Base-by-base conservation (phyloP, 2,888 invertebrate species). In the Trachelus troglodyta region DNA sequence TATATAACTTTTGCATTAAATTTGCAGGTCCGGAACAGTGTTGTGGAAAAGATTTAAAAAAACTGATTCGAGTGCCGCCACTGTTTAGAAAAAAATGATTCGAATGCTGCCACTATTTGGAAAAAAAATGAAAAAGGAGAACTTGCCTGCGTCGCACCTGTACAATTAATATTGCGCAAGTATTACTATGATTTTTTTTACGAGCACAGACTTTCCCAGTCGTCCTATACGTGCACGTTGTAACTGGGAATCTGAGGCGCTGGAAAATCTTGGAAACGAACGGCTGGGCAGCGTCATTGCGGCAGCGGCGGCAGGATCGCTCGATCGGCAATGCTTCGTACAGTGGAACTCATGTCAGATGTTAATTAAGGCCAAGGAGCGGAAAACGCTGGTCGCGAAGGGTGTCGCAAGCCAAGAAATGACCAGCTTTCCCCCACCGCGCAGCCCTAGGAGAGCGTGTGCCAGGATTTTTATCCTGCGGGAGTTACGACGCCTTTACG, bases 311-410 rank as follows among this genome's bases (percentile, higher is more conserved):
- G 40, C 40, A 15, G 56, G 56, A 84, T 80, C 81, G 80, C 77
- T 81, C 79, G 83, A 87, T 84, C 83, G 84, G 82, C 84, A 83
- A 31, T 33, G 79, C 56, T 56, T 82, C 83, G 81, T 81, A 80
- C 79, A 77, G 82, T 82, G 85, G 87, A 56, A 87, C 88, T 87
- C 85, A 86, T 89, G 89, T 89, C 87, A 89, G 89, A 89, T 87
- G 90, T 88, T 89, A 90, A 90, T 90, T 90, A 90, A 90, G 90
- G 90, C 89, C 90, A 90, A 90, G 90, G 89, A 89, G 85, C 85
- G 87, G 87, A 87, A 89, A 89, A 88, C 85, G 86, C 80, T 80
- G 76, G 75, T 85, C 73, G 30, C 76, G 85, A 81, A 87, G 88
- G 89, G 89, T 89, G 89, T 89, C 85, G 89, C 86, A 89, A 89